Conservation (phyloP, 2,888 invertebrate genomes). For the Cordilura impudica region DNA sequence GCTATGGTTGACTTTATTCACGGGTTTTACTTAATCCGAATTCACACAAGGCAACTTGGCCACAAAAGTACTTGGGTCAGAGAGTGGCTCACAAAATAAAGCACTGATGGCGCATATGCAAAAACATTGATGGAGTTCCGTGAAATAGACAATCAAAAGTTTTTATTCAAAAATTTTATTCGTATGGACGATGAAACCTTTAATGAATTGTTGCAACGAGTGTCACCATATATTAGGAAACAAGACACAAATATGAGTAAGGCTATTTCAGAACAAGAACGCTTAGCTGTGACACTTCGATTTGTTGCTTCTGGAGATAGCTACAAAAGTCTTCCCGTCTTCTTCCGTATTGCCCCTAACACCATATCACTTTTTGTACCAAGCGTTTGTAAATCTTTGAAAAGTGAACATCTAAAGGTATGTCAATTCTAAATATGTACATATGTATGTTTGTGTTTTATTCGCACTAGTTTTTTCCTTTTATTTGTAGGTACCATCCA, state of each 20-base stretch:
- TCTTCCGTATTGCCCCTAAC: not conserved
- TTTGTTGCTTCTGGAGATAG: not conserved
- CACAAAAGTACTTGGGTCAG: too few relatives aligned
- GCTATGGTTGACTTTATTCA: too few relatives aligned
- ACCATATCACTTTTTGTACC: too few relatives aligned
- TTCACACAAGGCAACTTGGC: too few relatives aligned
- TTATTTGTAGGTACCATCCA: too few relatives aligned
- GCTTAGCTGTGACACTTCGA: not conserved
- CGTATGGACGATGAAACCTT: conserved; percentile 2
- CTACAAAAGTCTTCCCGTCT: not conserved
- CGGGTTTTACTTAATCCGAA: too few relatives aligned
- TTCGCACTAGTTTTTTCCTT: too few relatives aligned
- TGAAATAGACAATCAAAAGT: conserved; percentile 11
- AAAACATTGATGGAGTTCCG: conserved; percentile 12
- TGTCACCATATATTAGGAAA: not conserved
- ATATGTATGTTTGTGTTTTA: too few relatives aligned
- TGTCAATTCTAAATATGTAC: too few relatives aligned
- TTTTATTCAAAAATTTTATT: conserved; percentile 15
- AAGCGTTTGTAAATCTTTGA: not conserved
- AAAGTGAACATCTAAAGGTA: not conserved
- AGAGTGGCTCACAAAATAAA: not conserved
- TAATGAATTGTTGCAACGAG: not conserved
- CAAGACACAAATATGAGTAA: not conserved
- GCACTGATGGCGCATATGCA: conserved; percentile 12
- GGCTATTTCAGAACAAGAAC: too few relatives aligned